Conservation (phyloP, 2,113 vertebrate species). For the Mionectes macconnelli region DNA sequence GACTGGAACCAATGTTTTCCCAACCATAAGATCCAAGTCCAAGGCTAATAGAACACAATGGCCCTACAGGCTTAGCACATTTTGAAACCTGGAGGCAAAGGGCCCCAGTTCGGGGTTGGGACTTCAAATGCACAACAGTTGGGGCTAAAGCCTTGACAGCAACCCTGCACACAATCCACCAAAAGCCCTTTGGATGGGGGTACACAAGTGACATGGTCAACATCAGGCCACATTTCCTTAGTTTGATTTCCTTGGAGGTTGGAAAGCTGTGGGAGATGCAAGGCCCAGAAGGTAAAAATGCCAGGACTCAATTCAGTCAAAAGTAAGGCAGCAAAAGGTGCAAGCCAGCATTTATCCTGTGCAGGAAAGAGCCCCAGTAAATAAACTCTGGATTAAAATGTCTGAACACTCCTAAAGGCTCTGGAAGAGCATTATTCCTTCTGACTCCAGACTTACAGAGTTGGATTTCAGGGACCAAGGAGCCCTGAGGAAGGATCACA, state of each 20-base stretch:
- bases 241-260: neutral
- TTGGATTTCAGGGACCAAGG: accelerated
- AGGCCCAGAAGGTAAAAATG: neutral
- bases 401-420: accelerated
- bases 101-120: no score
- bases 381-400: neutral
- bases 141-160: neutral
- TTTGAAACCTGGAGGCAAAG: neutral
- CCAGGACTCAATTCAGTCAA: neutral
- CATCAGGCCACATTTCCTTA: neutral
- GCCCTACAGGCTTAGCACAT: neutral
- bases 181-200: neutral
- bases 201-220: neutral
- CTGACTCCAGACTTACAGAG: accelerated
- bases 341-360: neutral
- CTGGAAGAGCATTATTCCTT: neutral
- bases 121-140: neutral
- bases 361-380: neutral
- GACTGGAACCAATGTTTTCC: neutral
- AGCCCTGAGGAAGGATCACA: neutral
- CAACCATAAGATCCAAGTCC: neutral
- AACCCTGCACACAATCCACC: neutral
- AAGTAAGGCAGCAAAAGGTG: neutral
- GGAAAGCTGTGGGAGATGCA: neutral
- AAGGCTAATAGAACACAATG: accelerated